Evolutionary conservation across 2,797 vertebrate genomes (phyloP), one percentile per base, ranked within the genome.

Genomic region (Acrocephalus scirpaceus): DNA sequence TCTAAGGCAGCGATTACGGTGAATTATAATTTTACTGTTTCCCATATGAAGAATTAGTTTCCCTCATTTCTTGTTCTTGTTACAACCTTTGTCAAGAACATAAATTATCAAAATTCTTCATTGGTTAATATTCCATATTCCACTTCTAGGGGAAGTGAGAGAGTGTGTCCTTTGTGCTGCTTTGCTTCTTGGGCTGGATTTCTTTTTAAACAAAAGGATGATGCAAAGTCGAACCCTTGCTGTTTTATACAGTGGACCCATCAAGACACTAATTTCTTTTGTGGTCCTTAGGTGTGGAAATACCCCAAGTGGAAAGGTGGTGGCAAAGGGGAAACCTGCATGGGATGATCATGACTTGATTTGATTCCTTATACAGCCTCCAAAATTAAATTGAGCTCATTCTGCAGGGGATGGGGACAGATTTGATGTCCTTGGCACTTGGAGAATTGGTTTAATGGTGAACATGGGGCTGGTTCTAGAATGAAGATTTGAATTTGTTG

Each of bases 1-100:
- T 81, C 44, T 77, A 94, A 92, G 60, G 70, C 53, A 85, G 77
- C 2, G 3, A 95, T 92, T 72, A 86, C 56, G 92, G 71, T 86
- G 61, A 96, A 89, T 96, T 92, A 89, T 81, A 92, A 86, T 94
- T 95, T 94, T 89, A 90, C 57, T 64, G 36, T 93, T 95, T 88
- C 87, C 48, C 77, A 93, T 80, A 87, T 58, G 80, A 94, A 92
- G 56, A 95, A 92, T 92, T 87, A 92, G 84, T 87, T 96, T 76
- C 72, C 72, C 69, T 66, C 56, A 65, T 86, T 95, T 88, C 91
- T 96, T 91, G n/a, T 76, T 92, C 86, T 83, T 83, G 64, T 84
- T 95, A 77, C 61, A 95, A 80, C 56, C 67, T 91, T 79, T 88
- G 47, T 96, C 77, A 81, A 9, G 58, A 93, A 38, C 84, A 86